Evolutionary conservation across 2,888 invertebrate genomes (phyloP), one percentile per base, ranked within the genome.

Genomic region (Himalopsyche japonica): DNA sequence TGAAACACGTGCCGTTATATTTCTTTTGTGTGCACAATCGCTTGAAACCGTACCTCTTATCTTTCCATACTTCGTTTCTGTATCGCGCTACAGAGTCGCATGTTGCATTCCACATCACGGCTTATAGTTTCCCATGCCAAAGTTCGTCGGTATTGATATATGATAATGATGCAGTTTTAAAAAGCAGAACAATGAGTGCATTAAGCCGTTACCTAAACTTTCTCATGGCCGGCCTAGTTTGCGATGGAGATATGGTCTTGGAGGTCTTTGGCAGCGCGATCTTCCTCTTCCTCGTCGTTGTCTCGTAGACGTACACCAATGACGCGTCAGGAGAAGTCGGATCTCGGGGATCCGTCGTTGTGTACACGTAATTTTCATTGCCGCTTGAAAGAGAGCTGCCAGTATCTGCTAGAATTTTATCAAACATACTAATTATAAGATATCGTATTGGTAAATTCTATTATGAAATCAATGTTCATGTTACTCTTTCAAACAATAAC

Each of bases 241-340:
- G 87, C 76, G 88, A 88, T 79, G 89, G 87, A 64, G 85, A 87
- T 24, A 87, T 87, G 30, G 87, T 87, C 81, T 82, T 86, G 82
- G 43, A 34, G 18, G 37, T 77, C 18, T 89, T 89, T 86, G 91
- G 89, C 10, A 90, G 83, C 0, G 89, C 89, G 85, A 89, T 88
- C 87, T 88, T 88, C 34, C 89, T 88, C 79, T 88, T 88, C 85
- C 88, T 87, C 43, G 89, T 88, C 32, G 89, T 88, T 49, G 89
- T 88, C 49, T 89, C 89, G 85, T 89, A 89, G 37, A 89, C 88
- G 84, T 89, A 88, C 5, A 90, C 86, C 82, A 90, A 88, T 4
- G 90, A 88, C 3, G 84, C 81, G 34, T 87, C 87, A 7, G 86
- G 85, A 27, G 85, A 84, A 4, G 82, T 79, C 2, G 86, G 85